Evolutionary conservation across 2,113 vertebrate species (phyloP), one percentile per base, ranked within the genome.

Genomic region (Sminthopsis crassicaudata): DNA sequence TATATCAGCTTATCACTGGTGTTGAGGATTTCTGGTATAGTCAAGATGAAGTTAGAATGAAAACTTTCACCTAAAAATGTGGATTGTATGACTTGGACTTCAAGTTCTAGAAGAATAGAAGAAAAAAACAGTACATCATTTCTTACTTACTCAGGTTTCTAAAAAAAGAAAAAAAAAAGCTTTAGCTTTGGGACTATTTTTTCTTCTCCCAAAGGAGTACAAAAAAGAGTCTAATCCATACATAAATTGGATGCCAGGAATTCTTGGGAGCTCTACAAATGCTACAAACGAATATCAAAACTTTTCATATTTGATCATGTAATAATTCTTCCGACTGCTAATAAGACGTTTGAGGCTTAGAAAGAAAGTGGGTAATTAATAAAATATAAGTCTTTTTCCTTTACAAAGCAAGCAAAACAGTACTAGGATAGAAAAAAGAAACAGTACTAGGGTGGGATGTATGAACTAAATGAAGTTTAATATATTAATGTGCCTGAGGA

Each of bases 11-110:
- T 90, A 96, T 30, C 54, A 84, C 93, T 95, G 48, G 52, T 92
- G 42, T 54, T 93, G 51, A n/a, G 23, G 42, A 50, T 76, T 50
- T 97, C 46, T 92, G 8, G 92, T 93, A 93, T 57, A 50, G 30
- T 76, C 46, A 94, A 95, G 57, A 22, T 95, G 23, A 97, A 53
- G n/a, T 93, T 96, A 57, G 93, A 51, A 95, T 42, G 84, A 10
- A 92, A 96, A 91, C 5, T 67, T 42, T 89, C 92, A 90, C 12
- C 14, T 46, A n/a, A 84, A 84, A 57, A 90, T 53, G 46, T 57
- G 24, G 55, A 23, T 22, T n/a, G 84, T 91, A 19, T 67, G 92
- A 54, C 53, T 95, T 93, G 92, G 52, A 46, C 42, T 52, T 93
- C 24, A 36, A 4, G 54, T 8, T 53, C 46, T 8, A 7, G 48